Conservation (phyloP, 2,888 invertebrate species). For the Iphiclides podalirius region DNA sequence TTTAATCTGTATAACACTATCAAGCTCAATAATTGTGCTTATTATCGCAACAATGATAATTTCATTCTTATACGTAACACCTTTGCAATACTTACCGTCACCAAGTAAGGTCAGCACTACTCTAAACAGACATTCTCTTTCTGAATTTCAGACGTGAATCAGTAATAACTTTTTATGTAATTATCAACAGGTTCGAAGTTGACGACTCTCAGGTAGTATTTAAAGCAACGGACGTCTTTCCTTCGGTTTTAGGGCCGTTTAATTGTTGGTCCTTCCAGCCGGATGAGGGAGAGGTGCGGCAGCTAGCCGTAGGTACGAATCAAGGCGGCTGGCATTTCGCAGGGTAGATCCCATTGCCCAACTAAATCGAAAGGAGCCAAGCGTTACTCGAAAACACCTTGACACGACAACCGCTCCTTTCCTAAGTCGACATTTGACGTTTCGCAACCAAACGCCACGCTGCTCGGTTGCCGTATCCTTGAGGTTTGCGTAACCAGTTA, state of each 20-base stretch:
- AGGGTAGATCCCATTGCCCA: constrained; percentile 56
- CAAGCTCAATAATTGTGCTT: not conserved
- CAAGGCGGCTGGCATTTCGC: constrained; percentile 43
- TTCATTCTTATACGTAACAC: constrained; percentile 14
- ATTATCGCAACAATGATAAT: constrained; percentile 18
- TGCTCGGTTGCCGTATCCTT: constrained; percentile 36
- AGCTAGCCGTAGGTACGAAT: not conserved
- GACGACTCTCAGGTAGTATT: not conserved
- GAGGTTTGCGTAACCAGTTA: constrained; percentile 42
- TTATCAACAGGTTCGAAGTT: not conserved
- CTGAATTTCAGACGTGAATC: not conserved
- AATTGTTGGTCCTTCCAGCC: constrained; percentile 7
- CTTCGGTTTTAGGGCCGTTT: too few relatives aligned
- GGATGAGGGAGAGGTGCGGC: not conserved
- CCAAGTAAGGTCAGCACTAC: constrained; percentile 15
- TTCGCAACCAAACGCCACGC: constrained; percentile 34
- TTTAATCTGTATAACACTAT: not conserved
- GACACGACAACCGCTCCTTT: constrained; percentile 62
- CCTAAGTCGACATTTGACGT: constrained; percentile 64
- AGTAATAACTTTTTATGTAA: not conserved
- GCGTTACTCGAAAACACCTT: constrained; percentile 46
- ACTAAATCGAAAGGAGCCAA: constrained; percentile 56
- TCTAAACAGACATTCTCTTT: constrained; percentile 19
- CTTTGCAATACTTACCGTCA: constrained; percentile 17
- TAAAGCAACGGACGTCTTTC: too few relatives aligned